Base-by-base conservation (phyloP, 2,888 invertebrate genomes). In the Agrochola litura region DNA sequence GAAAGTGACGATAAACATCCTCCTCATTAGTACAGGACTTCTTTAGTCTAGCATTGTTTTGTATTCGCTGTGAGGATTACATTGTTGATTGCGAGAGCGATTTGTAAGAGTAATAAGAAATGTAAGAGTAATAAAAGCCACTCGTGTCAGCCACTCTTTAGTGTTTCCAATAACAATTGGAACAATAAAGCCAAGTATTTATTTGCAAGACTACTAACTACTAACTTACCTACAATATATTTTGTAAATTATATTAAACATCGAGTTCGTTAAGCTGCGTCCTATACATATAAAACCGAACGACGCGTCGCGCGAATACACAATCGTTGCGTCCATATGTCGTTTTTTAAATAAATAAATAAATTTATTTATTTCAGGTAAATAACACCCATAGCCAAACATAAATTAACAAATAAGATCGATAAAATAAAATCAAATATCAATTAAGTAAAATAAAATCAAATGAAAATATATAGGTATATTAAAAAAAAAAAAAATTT, bases 1-100 rank as follows among this genome's bases (percentile, higher is more conserved):
- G 95, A 95, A 95, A 95, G 95, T 94, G 90, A 93, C 81, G 65
- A 88, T 89, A 87, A 87, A 87, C 83, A 72, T 82, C 77, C 71
- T 81, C 81, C 65, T 73, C 63, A 72, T 64, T 49, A 41, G 61
- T 56, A 46, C 64, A 79, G n/a, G 65, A 65, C 76, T 78, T 76
- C 30, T 52, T 58, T 37, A 77, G 73, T 71, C 16, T 6, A 49
- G 69, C 25, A 71, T 52, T 68, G 63, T 65, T 64, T 58, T 8
- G 69, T 49, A 49, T 43, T 66, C 25, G 66, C 37, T 75, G 9
- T 14, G 46, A 30, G 30, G 43, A 41, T 22, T 52, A 52, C 3
- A 60, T 37, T 79, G 22, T 54, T 30, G 37, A 37, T 37, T 37
- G 5, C 37, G 37, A 37, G 10, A n/a, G 5, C 0, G 6, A 79